Conservation (phyloP, 2,888 invertebrate species). For the Drosophila prolongata region DNA sequence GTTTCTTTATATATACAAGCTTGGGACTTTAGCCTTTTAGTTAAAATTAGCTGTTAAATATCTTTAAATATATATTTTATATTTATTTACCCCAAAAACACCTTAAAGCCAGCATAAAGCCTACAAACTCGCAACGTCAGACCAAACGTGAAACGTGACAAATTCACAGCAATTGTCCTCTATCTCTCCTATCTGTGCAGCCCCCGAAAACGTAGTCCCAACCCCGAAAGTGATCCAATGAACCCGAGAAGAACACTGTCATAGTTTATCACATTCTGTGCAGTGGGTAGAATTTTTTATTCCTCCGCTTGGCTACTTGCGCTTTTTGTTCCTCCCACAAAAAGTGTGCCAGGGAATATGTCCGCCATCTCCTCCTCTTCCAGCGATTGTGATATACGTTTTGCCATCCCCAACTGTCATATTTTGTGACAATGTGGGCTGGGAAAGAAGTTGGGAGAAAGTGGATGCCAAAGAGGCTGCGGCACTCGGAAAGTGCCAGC, state of each 20-base stretch:
- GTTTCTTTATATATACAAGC: no score
- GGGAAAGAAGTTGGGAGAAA: conserved; percentile 9
- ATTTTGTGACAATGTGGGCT: conserved; percentile 59
- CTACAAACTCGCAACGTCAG: conserved; percentile 7
- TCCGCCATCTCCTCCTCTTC: conserved; percentile 32
- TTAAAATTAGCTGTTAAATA: no score
- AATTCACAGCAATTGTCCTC: conserved; percentile 50
- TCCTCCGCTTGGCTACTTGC: conserved; percentile 55
- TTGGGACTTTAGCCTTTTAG: no score
- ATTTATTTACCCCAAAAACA: background rate
- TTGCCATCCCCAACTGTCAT: conserved; percentile 69
- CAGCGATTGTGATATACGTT: conserved; percentile 64
- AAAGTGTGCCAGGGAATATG: conserved; percentile 52
- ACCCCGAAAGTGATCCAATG: conserved; percentile 37
- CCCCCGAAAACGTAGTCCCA: conserved; percentile 10
- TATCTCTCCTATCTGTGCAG: conserved; percentile 15
- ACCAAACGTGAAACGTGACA: conserved; percentile 31
- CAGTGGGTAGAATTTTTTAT: conserved; percentile 44
- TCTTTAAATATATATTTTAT: background rate
- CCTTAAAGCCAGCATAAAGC: conserved; percentile 1
- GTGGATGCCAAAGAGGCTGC: conserved; percentile 51
- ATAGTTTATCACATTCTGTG: conserved; percentile 55
- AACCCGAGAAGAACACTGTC: conserved; percentile 33
- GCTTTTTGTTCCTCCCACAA: conserved; percentile 48
- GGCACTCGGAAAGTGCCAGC: conserved; percentile 56